Evolutionary conservation across 2,888 invertebrate genomes (phyloP).

Genomic region (Lithophane socia): DNA sequence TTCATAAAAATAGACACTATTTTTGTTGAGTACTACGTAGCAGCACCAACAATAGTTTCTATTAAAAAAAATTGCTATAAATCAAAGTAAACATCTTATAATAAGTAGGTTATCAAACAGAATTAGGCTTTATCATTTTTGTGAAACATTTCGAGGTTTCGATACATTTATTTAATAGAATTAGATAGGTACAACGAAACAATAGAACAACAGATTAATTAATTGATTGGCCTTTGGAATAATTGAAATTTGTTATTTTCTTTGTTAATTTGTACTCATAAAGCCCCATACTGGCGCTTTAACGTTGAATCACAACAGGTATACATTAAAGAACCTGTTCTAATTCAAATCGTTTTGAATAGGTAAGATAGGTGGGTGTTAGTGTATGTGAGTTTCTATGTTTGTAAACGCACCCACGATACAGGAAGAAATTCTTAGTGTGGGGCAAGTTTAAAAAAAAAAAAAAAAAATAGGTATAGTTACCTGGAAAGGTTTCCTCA

Average conservation of each 20-base stretch:
- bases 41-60: neutral
- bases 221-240: neutral
- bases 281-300: neutral
- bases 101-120: conserved; percentile 11
- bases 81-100: neutral
- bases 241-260: neutral
- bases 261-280: neutral
- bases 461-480: neutral
- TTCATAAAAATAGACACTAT: neutral
- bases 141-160: conserved; percentile 4
- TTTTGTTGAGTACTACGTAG: neutral
- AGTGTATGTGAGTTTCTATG: too few relatives aligned
- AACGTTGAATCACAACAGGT: neutral
- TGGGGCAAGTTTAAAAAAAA: too few relatives aligned
- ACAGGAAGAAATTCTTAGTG: too few relatives aligned
- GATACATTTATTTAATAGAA: neutral
- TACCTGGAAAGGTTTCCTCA: conserved; percentile 3
- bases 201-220: neutral
- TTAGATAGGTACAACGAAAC: neutral
- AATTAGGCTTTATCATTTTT: neutral
- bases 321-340: neutral
- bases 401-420: too few relatives aligned
- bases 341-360: neutral
- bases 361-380: too few relatives aligned
- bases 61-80: neutral